A percentile compares a stretch with the other conserved stretches of the same genome.
These are phyloP conservation scores for Stegostoma tigrinum DNA, from an alignment of 2,113 vertebrate species.

Conservation along the genomic window DNA sequence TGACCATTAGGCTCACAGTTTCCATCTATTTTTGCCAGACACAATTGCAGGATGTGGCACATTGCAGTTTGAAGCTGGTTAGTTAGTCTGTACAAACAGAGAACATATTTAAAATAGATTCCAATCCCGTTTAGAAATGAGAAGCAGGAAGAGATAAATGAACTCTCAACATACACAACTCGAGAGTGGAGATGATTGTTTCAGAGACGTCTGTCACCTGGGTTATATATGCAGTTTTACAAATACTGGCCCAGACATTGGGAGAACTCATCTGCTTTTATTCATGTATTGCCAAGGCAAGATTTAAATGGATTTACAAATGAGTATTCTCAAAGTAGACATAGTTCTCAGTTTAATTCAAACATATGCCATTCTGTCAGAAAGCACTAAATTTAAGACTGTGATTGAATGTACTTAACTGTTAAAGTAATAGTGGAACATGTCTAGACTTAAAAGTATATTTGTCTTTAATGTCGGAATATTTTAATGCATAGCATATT, in stretches of 20 bases:
- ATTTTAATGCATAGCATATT: not conserved
- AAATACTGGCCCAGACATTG: not conserved
- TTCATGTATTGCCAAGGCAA: not conserved
- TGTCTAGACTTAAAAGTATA: not conserved
- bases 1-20: not conserved
- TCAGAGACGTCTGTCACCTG: not conserved
- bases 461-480: not conserved
- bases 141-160: not conserved
- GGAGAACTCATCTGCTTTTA: not conserved
- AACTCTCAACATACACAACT: not conserved
- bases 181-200: not conserved
- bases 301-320: not conserved
- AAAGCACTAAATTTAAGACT: not conserved
- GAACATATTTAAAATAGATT: not conserved
- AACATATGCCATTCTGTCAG: not conserved
- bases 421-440: constrained; percentile 1
- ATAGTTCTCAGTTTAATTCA: constrained; percentile 4
- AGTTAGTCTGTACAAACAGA: not conserved
- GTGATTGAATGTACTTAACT: not conserved
- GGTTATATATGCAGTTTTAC: not conserved
- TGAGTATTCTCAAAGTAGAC: not conserved
- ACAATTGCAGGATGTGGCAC: not conserved
- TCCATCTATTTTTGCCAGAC: not conserved
- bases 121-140: not conserved
- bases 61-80: not conserved